Conservation (phyloP, 2,888 invertebrate genomes). For the Chrysodeixis includens region DNA sequence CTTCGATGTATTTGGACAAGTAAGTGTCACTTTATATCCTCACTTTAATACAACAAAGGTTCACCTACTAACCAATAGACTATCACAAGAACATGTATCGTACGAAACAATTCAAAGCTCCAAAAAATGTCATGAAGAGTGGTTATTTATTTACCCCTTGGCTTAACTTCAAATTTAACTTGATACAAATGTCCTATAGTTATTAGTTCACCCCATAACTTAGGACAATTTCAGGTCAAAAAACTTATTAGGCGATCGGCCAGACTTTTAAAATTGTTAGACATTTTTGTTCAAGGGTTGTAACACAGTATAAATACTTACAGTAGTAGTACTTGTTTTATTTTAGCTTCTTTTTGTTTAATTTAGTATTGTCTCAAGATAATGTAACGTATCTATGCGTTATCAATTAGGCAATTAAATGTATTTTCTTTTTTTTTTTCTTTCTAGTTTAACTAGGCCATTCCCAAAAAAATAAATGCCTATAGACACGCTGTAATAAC, state of each 20-base stretch:
- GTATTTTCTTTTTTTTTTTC: too few species aligned
- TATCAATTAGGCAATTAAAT: too few species aligned
- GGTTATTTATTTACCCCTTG: constrained; percentile 10
- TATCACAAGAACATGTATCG: too few species aligned
- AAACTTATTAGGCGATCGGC: constrained; percentile 45
- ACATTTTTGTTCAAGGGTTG: constrained; percentile 9
- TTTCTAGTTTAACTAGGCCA: too few species aligned
- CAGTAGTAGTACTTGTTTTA: too few species aligned
- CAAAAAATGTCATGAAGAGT: background rate
- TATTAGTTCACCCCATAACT: constrained; percentile 2
- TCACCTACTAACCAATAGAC: too few species aligned
- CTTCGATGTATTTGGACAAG: constrained; percentile 97
- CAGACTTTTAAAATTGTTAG: constrained; percentile 34
- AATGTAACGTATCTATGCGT: too few species aligned
- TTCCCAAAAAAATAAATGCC: too few species aligned
- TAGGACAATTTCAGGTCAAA: constrained; percentile 29
- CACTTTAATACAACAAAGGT: background rate
- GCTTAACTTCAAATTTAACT: constrained; percentile 27
- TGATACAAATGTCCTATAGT: constrained; percentile 12
- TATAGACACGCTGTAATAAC: too few species aligned
- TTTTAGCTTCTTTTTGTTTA: too few species aligned
- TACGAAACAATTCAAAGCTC: background rate
- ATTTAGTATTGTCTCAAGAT: too few species aligned
- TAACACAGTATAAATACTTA: too few species aligned
- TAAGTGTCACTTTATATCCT: constrained; percentile 62